Evolutionary conservation across 30 jellyfish, hydroid and myxozoan genomes (phyloP).

Genomic region (Chrysaora quinquecirrha): DNA sequence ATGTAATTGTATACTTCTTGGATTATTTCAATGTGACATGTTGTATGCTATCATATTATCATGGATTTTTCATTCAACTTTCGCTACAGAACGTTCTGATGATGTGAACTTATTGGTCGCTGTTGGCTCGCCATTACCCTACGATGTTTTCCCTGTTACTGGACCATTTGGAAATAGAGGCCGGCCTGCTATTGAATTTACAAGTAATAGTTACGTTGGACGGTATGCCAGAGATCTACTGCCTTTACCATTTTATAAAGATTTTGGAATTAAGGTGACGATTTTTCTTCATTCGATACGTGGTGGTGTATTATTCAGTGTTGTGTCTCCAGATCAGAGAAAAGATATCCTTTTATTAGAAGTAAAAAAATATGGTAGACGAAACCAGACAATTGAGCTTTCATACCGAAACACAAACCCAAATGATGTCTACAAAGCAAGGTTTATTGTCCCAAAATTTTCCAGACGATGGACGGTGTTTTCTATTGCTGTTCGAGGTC

Average conservation of each 20-base stretch:
- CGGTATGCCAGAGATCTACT: constrained; percentile 87
- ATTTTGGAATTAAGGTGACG: constrained; percentile 84
- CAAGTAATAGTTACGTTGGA: constrained; percentile 84
- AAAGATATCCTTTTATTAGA: constrained; percentile 51
- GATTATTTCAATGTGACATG: constrained; percentile 14
- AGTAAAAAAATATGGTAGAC: constrained; percentile 16
- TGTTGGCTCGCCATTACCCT: constrained; percentile 96
- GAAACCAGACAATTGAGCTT: constrained; percentile 59
- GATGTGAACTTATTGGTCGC: constrained; percentile 84
- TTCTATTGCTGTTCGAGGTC: constrained; percentile 64
- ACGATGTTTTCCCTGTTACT: constrained; percentile 72
- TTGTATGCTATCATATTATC: neutral
- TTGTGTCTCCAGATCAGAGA: constrained; percentile 71
- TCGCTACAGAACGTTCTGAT: constrained; percentile 53
- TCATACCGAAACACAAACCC: constrained; percentile 59
- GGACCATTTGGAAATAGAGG: constrained; percentile 87
- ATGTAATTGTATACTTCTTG: too few relatives aligned
- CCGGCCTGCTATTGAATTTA: constrained; percentile 87
- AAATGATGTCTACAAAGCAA: constrained; percentile 27
- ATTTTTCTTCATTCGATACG: constrained; percentile 25
- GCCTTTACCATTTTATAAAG: constrained; percentile 61
- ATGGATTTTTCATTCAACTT: constrained; percentile 13
- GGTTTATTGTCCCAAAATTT: constrained; percentile 66
- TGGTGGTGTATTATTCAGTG: constrained; percentile 82
- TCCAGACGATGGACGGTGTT: constrained; percentile 81